Evolutionary conservation across 2,888 invertebrate species (phyloP), one percentile per base, ranked within the genome.

Genomic region (Acleris literana): DNA sequence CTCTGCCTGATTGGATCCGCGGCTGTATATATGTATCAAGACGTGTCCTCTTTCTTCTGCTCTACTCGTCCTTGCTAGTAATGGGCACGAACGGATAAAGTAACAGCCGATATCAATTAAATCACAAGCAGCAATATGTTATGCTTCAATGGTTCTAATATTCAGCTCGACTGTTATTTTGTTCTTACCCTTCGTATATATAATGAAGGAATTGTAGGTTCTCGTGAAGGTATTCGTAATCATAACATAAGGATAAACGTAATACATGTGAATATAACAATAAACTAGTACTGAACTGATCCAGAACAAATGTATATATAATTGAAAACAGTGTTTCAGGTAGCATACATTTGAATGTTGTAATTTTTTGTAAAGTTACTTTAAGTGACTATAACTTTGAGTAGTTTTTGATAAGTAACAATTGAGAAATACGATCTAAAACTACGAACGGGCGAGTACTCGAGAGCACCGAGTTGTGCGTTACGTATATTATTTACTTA

Each of bases 401-500:
- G 92, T 92, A 92, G 92, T 90, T 92, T 92, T 92, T 92, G 89
- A 92, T 92, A 92, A 90, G 88, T 90, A 86, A 89, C 86, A 85
- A 89, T 89, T 86, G 80, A 87, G 83, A 85, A 83, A 72, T 82
- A 82, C 16, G 49, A 61, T 44, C 55, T 51, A 55, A 60, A 81
- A 83, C 75, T 78, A 74, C 77, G 76, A 79, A 80, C 84, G 90
- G 90, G 86, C 87, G 88, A 86, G 90, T 89, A 85, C 83, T 69
- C 51, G 68, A 55, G 52, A 71, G 69, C 39, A 57, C 69, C 69
- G 44, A 56, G 60, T 9, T 64, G 39, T 62, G 25, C 29, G 18
- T 2, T 44, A 22, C 20, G 11, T 11, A 18, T n/a, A 55, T 60
- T 11, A 29, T 25, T 13, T 18, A 33, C 18, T 44, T 52, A 22